Conservation (phyloP, 2,113 vertebrate genomes). For the Psephotus haematonotus region DNA sequence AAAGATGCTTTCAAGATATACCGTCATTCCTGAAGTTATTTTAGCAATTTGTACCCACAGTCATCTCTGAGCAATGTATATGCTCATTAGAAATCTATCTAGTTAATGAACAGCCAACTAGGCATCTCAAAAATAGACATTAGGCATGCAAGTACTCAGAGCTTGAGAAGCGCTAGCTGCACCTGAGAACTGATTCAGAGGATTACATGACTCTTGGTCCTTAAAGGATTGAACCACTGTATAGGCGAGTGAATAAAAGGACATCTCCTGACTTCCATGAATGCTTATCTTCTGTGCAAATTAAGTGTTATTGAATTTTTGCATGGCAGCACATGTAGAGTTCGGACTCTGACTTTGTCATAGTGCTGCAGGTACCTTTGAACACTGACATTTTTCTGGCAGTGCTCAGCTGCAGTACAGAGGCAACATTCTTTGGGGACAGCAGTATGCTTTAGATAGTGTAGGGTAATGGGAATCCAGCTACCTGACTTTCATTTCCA, state of each 20-base stretch:
- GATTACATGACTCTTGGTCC: background rate
- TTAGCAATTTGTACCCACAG: background rate
- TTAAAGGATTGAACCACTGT: background rate
- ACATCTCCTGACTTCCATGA: background rate
- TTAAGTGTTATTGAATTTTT: background rate
- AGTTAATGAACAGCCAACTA: background rate
- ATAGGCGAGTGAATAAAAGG: background rate
- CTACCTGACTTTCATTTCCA: background rate
- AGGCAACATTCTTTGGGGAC: background rate
- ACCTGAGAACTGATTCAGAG: background rate
- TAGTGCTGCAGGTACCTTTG: background rate
- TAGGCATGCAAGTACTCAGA: background rate
- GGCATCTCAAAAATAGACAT: background rate
- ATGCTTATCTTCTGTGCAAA: background rate
- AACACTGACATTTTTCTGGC: background rate
- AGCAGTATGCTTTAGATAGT: background rate
- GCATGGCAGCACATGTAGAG: background rate
- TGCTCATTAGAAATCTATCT: background rate
- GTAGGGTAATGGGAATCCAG: background rate
- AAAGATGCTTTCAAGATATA: background rate
- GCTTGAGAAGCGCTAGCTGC: background rate
- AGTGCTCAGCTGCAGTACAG: background rate
- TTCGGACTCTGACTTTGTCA: background rate
- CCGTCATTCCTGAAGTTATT: background rate
- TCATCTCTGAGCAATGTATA: background rate